phyloP scores from a whole-genome alignment of 1,140 invertebrate species.

The Zaprionus davidi region DNA sequence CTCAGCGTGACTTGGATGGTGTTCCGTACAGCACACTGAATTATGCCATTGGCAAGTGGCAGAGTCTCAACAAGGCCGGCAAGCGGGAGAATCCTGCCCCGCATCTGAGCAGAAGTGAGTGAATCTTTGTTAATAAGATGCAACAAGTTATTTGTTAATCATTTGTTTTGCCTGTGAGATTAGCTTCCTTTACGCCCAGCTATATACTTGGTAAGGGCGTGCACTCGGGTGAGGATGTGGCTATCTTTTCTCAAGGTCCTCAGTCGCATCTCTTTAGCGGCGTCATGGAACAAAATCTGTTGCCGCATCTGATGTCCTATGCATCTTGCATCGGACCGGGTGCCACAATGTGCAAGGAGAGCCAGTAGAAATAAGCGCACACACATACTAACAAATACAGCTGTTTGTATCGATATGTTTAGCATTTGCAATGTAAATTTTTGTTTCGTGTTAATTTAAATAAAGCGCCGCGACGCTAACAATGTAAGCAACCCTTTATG shows the following conservation, averaged over 20 bases:
- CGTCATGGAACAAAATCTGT: conserved; percentile 91
- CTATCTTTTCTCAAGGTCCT: conserved; percentile 87
- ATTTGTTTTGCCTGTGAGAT: neutral
- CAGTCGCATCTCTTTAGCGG: conserved; percentile 90
- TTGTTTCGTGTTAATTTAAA: conserved; percentile 34
- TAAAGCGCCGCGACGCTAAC: conserved; percentile 14
- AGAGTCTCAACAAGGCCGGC: conserved; percentile 71
- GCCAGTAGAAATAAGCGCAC: neutral
- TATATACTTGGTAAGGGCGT: conserved; percentile 85
- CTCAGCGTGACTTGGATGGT: conserved; percentile 63
- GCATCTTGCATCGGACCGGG: conserved; percentile 86
- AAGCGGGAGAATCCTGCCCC: conserved; percentile 53
- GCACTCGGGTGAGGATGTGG: conserved; percentile 89
- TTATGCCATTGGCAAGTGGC: conserved; percentile 89
- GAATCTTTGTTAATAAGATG: neutral
- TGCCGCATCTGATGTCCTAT: conserved; percentile 90
- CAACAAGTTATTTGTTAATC: neutral
- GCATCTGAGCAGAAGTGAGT: conserved; percentile 57
- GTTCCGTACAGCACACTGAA: conserved; percentile 87
- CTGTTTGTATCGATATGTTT: conserved; percentile 5
- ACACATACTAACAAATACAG: neutral
- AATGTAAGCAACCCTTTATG: neutral
- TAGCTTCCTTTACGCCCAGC: conserved; percentile 84
- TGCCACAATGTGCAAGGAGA: conserved; percentile 38
- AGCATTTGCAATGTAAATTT: conserved; percentile 33